These are phyloP conservation scores for Idaea biselata DNA, from an alignment of 2,888 invertebrate genomes.

Conservation along the genomic window DNA sequence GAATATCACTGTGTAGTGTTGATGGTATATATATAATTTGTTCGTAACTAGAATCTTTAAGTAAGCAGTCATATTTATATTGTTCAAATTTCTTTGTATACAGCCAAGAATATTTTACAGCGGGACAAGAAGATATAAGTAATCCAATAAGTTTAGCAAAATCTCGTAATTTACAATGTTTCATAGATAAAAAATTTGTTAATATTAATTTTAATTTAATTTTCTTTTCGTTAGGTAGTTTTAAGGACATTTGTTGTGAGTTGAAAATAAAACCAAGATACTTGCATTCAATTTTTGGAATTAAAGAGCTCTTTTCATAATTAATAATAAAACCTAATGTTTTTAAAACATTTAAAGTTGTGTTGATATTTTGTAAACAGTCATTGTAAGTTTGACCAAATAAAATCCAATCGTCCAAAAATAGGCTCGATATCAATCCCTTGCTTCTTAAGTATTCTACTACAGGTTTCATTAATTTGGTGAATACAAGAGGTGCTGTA, in stretches of 20 bases:
- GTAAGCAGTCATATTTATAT: conserved; percentile 22
- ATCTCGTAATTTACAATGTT: conserved; percentile 23
- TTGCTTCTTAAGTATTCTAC: conserved; percentile 12
- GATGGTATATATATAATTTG: conserved; percentile 5
- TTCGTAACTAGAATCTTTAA: neutral
- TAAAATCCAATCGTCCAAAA: conserved; percentile 21
- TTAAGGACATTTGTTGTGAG: conserved; percentile 10
- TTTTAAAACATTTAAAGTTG: conserved; percentile 10
- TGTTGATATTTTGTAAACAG: conserved; percentile 12
- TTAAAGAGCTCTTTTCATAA: conserved; percentile 5
- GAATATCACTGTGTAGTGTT: conserved; percentile 5
- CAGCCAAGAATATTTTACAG: conserved; percentile 36
- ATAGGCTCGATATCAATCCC: conserved; percentile 19
- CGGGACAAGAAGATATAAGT: conserved; percentile 36
- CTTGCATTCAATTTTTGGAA: conserved; percentile 9
- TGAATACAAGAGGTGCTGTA: conserved; percentile 22
- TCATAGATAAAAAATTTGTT: conserved; percentile 10
- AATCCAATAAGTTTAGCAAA: conserved; percentile 27
- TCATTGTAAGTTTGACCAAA: conserved; percentile 12
- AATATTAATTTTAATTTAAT: conserved; percentile 12
- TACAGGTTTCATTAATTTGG: conserved; percentile 23
- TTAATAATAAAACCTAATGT: conserved; percentile 18
- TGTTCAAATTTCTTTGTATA: conserved; percentile 34
- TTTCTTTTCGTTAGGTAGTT: conserved; percentile 20
- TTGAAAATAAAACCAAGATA: conserved; percentile 18